A percentile compares a stretch with the other conserved stretches of the same genome.
Conservation (phyloP, 2,888 invertebrate species). For the Adela reaumurella region DNA sequence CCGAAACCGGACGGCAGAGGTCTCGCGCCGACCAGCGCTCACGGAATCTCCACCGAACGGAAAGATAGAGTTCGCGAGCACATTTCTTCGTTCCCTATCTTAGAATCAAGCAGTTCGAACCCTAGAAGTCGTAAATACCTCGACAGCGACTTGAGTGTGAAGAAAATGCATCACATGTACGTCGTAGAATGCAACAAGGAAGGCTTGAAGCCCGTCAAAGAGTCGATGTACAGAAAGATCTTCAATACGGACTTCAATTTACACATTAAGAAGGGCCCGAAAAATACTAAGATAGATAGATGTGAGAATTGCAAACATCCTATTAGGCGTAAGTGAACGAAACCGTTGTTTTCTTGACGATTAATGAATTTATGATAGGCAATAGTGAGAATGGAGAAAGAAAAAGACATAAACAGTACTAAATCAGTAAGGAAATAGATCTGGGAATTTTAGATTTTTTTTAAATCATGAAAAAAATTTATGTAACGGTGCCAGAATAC, state of each 20-base stretch:
- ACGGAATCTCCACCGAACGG: constrained; percentile 28
- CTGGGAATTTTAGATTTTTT: too few species aligned
- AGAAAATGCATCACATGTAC: constrained; percentile 41
- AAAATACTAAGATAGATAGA: constrained; percentile 23
- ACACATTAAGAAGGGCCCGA: constrained; percentile 32
- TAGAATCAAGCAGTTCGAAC: constrained; percentile 31
- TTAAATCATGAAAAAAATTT: too few species aligned
- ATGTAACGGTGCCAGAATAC: too few species aligned
- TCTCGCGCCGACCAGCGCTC: constrained; percentile 30
- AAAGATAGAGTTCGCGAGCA: constrained; percentile 39
- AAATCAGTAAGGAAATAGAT: too few species aligned
- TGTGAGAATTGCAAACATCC: background rate
- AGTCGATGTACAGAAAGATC: constrained; percentile 48
- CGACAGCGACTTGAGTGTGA: constrained; percentile 28
- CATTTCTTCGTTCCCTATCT: constrained; percentile 30
- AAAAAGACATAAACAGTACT: too few species aligned
- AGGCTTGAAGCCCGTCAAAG: constrained; percentile 27
- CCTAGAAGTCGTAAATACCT: constrained; percentile 38
- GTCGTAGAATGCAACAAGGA: constrained; percentile 27
- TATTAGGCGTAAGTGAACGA: too few species aligned
- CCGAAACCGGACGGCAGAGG: constrained; percentile 46
- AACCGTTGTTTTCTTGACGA: too few species aligned
- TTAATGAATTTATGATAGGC: too few species aligned
- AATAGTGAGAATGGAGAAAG: too few species aligned
- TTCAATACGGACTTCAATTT: constrained; percentile 41